Base-by-base conservation (phyloP, 2,888 invertebrate species). In the Hirudinaria manillensis region DNA sequence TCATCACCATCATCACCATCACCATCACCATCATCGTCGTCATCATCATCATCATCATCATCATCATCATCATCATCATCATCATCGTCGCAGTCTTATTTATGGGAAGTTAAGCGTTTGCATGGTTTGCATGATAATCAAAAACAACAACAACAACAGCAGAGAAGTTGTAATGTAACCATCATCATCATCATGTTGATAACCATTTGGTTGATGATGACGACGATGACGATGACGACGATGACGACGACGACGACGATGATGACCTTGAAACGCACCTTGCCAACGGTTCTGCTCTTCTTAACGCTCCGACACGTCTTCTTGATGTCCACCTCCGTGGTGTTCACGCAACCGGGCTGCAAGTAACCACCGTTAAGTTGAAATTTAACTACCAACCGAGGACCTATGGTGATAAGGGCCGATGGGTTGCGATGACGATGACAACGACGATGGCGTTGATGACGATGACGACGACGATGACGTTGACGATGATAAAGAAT, bases 271-370 rank as follows among this genome's bases (percentile, higher is more conserved):
- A 45, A 45, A 45, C 45, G 45, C 16, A 61, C 61, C 24, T 61
- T 61, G 61, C 13, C 13, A 1, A 3, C 29, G 10, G 21, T 7
- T n/a, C 32, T 71, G n/a, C 67, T 68, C 29, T 51, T 72, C 80
- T 87, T 85, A 81, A 87, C 87, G 85, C 87, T 87, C 77, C 88
- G 84, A 81, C 89, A 96, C 70, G 94, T 90, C 87, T 99, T 99
- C 86, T 94, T 94, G 66, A 98, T 96, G 85, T 99, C 99, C 83
- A 98, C 90, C 86, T 99, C 98, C 0, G 97, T 98, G 0, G 97
- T 98, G 98, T 99, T 86, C 53, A 99, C 96, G 87, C 96, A 97
- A 75, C 98, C 98, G 13, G 99, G 98, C 93, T 94, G 85, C 66
- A 82, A 82, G 34, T 80, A 80, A 72, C 53, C 16, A 61, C 24